Base-by-base conservation (phyloP, 2,888 invertebrate genomes). In the Ecdyonurus torrentis region DNA sequence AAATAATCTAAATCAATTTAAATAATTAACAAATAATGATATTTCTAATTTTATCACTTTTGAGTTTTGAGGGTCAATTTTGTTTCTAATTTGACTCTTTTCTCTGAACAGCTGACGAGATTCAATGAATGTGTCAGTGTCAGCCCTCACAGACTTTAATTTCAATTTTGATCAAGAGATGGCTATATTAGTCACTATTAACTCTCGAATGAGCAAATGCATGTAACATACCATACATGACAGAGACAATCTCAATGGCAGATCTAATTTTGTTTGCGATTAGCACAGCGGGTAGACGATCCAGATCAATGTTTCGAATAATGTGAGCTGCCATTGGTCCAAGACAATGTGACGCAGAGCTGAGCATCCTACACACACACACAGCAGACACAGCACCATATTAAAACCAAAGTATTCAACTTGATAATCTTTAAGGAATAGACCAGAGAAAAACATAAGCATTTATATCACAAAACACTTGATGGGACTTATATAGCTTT, bases 201-300 rank as follows among this genome's bases (percentile, higher is more conserved):
- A n/a, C n/a, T n/a, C n/a, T n/a, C n/a, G n/a, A n/a, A n/a, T n/a
- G n/a, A n/a, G n/a, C n/a, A n/a, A n/a, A 71, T 95, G 94, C 2
- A 22, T 22, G 25, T 58, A 58, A 70, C 73, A 75, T 71, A 89
- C 93, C 94, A 73, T 91, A 86, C 70, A 95, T 88, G 70, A 93
- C 89, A 68, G 89, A 89, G 74, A 90, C 86, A 70, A 95, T 89
- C 77, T 96, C 95, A 3, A 91, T 93, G 67, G 88, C 85, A 63
- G 91, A 88, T 69, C 95, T 81, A 70, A 89, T 85, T 70, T 91
- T 83, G 79, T 91, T 92, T 69, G 96, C 89, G 70, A 96, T 81
- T 71, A 96, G 83, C 65, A 96, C 81, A 65, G 92, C 87, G 23
- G 97, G 96, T 72, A 95, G 78, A 69, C 87, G 84, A 72, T 96